Evolutionary conservation across 2,888 invertebrate genomes (phyloP), one percentile per base, ranked within the genome.

Genomic region (Parnassius glacialis): DNA sequence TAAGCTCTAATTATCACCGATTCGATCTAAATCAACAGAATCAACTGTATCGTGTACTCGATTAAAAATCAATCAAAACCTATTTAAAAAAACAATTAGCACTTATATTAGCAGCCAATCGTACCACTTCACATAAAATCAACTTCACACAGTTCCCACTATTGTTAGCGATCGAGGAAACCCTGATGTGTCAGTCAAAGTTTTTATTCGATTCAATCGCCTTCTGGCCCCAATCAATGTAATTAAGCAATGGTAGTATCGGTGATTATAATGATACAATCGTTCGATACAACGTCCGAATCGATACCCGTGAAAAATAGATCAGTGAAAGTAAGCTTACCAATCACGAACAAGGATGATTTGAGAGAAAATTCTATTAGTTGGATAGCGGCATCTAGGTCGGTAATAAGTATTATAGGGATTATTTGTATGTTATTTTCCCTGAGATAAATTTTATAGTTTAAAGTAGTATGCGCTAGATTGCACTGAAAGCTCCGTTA

Each of bases 161-260:
- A 73, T 74, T 74, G 72, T 74, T 67, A 64, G 57, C 61, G 9
- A 67, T 70, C 67, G 66, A 64, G 61, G 57, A 63, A 74, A 73
- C 76, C 72, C 72, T 73, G 75, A 73, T 67, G 68, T 74, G 75
- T 78, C 79, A 74, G 68, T 78, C 75, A 73, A 70, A 63, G 66
- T 74, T 73, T 76, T 76, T 75, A 68, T 72, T 64, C 68, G 69
- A 70, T 70, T 71, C 70, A 67, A 73, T 74, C 69, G 67, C 61
- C 56, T 51, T 63, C 64, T 67, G 75, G 70, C 79, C 77, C 71
- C 68, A 74, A 79, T 78, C 75, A 71, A 70, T 70, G 72, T 75
- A 72, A 76, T 76, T 78, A 74, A 67, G 66, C 66, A 71, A 74
- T 74, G 75, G 70, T 69, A 44, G 55, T 57, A 67, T 64, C 65